Conservation (phyloP, 2,113 vertebrate genomes). For the Ochotona curzoniae region DNA sequence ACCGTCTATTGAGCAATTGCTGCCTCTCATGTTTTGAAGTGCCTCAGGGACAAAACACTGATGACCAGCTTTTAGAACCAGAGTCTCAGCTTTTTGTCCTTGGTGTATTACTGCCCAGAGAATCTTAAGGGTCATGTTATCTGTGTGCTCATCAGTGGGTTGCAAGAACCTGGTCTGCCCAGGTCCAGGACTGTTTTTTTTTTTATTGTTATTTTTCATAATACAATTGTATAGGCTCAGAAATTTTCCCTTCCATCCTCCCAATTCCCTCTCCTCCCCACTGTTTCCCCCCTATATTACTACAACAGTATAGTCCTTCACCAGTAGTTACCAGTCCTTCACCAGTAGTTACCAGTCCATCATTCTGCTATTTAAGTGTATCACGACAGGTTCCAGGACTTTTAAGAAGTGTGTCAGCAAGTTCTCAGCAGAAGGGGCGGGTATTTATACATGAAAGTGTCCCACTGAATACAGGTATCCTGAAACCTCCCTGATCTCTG, state of each 20-base stretch:
- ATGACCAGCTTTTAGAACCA: not conserved
- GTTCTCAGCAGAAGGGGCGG: not conserved
- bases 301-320: no score
- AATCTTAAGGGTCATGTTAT: not conserved
- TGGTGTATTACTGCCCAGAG: not conserved
- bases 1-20: conserved; percentile 30
- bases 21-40: not conserved
- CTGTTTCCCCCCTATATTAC: no score
- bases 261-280: no score
- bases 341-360: no score
- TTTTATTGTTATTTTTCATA: no score
- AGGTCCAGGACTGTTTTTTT: no score
- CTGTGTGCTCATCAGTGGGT: not conserved
- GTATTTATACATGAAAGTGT: conserved; percentile 16
- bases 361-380: no score
- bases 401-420: not conserved
- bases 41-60: not conserved
- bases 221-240: no score
- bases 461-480: not conserved
- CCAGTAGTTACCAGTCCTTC: no score
- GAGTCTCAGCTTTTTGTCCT: conserved; percentile 24
- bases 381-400: not conserved
- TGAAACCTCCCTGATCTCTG: not conserved
- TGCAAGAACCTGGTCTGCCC: not conserved
- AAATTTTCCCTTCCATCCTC: no score